phyloP scores from a whole-genome alignment of 37 sponge, comb jelly and placozoan genomes.

The Halichondria panicea region DNA sequence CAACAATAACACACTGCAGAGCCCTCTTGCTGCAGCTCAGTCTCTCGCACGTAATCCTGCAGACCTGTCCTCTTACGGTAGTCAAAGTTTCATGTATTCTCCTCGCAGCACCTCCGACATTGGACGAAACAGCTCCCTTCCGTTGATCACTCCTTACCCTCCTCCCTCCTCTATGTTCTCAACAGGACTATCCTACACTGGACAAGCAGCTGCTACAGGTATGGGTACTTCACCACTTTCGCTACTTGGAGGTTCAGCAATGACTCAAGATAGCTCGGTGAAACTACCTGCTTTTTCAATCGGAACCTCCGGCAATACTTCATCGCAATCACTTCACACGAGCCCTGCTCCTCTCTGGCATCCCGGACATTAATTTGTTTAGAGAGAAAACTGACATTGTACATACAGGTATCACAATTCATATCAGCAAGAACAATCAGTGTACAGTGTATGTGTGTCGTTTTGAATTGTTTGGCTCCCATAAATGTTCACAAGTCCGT shows the following conservation, averaged over 20 bases:
- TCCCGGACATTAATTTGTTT: too few relatives aligned
- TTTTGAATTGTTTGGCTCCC: too few relatives aligned
- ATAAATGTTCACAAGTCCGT: too few relatives aligned
- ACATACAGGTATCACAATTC: too few relatives aligned
- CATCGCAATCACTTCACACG: constrained; percentile 7
- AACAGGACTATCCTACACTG: background rate
- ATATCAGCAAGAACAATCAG: too few relatives aligned
- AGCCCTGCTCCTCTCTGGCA: constrained; percentile 37
- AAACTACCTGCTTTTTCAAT: too few relatives aligned
- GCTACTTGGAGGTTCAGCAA: too few relatives aligned
- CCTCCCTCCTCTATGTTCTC: constrained; percentile 35
- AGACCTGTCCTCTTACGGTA: constrained; percentile 13
- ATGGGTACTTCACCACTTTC: too few relatives aligned
- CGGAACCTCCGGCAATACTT: background rate
- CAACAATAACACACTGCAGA: constrained; percentile 47
- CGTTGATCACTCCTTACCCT: constrained; percentile 58
- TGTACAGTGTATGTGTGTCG: too few relatives aligned
- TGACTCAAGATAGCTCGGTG: too few relatives aligned
- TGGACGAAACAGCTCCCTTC: constrained; percentile 10
- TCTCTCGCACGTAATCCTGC: background rate
- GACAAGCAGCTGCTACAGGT: background rate
- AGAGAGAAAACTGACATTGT: too few relatives aligned
- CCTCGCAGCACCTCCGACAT: constrained; percentile 13
- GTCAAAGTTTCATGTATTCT: constrained; percentile 47
- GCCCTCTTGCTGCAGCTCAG: constrained; percentile 15